These are phyloP conservation scores for Propithecus perrieri DNA, from an alignment of 2,797 vertebrate genomes.

Conservation along the genomic window DNA sequence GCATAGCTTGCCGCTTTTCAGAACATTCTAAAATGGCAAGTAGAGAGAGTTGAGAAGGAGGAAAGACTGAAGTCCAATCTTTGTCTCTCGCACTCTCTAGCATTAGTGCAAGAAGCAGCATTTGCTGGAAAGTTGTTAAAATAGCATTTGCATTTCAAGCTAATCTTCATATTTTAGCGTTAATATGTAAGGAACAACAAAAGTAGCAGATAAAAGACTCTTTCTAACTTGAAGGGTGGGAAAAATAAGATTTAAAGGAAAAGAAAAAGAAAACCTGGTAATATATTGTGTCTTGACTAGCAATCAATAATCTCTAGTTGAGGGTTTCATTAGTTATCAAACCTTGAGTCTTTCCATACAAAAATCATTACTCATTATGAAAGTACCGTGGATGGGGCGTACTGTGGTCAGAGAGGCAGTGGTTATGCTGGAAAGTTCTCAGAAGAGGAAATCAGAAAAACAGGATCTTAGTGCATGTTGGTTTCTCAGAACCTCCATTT, in stretches of 20 bases:
- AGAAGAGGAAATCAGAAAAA: background rate
- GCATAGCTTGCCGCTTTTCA: background rate
- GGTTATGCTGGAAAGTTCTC: background rate
- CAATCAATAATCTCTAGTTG: background rate
- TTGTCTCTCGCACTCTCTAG: background rate
- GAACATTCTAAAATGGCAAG: constrained; percentile 45
- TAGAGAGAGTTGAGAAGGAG: background rate
- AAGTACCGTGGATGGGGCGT: background rate
- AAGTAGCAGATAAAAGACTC: background rate
- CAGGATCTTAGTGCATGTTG: rapidly evolving
- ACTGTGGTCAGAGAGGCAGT: background rate
- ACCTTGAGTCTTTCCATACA: background rate
- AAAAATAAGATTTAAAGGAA: background rate
- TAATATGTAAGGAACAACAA: background rate
- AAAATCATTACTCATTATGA: background rate
- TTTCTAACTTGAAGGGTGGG: background rate
- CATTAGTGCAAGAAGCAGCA: background rate
- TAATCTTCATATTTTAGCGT: background rate
- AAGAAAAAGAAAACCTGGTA: background rate
- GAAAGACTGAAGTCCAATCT: background rate
- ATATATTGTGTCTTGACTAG: background rate
- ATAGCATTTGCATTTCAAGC: background rate
- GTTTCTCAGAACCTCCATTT: background rate
- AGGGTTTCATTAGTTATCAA: background rate
- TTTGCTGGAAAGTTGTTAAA: background rate